Percentiles rank a stretch among this genome's conserved stretches.
These are phyloP conservation scores for Steinernema hermaphroditum DNA, from an alignment of 2,888 invertebrate species.

Conservation along the genomic window DNA sequence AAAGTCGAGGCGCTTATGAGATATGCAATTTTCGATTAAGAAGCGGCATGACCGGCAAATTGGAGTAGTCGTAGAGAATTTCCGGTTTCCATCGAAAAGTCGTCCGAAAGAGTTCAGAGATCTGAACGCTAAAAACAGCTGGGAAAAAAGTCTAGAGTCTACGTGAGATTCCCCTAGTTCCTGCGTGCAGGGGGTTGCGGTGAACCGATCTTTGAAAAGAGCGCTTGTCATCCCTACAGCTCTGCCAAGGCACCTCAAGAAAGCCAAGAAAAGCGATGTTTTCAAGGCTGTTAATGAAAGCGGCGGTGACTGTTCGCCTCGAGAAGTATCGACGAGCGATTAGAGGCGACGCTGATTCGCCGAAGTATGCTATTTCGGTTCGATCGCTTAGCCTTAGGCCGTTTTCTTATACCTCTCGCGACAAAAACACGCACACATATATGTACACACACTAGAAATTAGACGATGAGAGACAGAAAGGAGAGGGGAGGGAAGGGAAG, in stretches of 20 bases:
- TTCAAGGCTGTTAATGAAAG: no score
- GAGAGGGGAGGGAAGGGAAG: conserved; percentile 12
- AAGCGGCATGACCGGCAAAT: neutral
- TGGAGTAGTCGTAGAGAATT: neutral
- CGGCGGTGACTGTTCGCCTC: no score
- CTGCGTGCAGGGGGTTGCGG: no score
- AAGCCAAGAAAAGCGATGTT: no score
- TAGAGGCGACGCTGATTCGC: no score
- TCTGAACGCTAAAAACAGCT: neutral
- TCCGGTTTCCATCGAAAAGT: neutral
- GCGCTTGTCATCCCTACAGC: no score
- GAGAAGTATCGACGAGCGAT: no score
- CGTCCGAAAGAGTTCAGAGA: neutral
- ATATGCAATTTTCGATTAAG: conserved; percentile 6
- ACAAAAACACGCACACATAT: conserved; percentile 17
- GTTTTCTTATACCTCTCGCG: neutral
- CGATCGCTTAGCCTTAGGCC: neutral
- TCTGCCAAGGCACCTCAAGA: no score
- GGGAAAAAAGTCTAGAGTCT: no score
- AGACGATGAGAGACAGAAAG: conserved; percentile 13
- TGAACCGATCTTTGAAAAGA: no score
- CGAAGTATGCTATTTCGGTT: neutral
- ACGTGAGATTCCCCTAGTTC: no score
- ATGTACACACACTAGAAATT: conserved; percentile 27
- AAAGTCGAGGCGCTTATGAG: neutral